These are phyloP conservation scores for Chiloscyllium punctatum DNA, from an alignment of 2,797 vertebrate species.

Conservation along the genomic window DNA sequence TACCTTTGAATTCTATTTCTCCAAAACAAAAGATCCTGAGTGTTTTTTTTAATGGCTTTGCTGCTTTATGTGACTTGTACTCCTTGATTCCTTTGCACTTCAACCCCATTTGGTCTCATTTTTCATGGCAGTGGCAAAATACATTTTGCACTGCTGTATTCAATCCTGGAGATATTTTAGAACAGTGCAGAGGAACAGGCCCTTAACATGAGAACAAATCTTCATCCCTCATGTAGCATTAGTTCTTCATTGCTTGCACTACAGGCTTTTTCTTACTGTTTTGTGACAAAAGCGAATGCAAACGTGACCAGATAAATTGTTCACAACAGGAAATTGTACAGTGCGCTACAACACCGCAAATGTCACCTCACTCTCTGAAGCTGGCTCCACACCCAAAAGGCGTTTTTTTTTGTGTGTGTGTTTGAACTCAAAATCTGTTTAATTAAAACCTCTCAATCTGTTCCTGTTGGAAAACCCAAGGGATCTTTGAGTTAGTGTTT, in stretches of 20 bases:
- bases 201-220: background rate
- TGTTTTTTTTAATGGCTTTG: background rate
- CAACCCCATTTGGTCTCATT: background rate
- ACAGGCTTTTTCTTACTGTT: background rate
- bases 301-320: background rate
- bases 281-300: background rate
- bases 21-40: background rate
- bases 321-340: conserved; percentile 16
- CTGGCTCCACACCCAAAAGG: background rate
- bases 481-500: background rate
- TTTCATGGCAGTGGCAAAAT: background rate
- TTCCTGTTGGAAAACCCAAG: background rate
- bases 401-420: background rate
- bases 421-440: background rate
- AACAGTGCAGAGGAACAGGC: too few relatives aligned
- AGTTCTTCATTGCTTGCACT: background rate
- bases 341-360: background rate
- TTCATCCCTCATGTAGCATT: background rate
- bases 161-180: background rate
- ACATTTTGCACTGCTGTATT: background rate
- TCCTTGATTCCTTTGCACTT: background rate
- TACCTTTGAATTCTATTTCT: background rate
- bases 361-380: background rate
- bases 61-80: background rate
- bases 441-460: background rate